phyloP scores from a whole-genome alignment of 2,113 vertebrate genomes.

The Nesogale talazaci region DNA sequence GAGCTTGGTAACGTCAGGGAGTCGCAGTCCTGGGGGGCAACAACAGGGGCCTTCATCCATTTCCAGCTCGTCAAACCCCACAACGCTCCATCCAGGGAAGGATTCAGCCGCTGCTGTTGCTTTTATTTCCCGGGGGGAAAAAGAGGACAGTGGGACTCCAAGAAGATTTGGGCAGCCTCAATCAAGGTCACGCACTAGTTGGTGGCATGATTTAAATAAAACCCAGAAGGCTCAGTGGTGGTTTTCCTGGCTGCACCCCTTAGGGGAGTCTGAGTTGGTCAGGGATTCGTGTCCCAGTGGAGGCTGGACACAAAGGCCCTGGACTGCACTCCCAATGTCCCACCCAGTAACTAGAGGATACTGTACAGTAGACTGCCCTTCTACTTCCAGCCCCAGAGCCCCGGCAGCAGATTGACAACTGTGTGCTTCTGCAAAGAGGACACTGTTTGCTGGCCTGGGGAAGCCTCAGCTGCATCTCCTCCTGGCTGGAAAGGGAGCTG shows the following conservation, averaged over 20 bases:
- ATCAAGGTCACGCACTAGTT: conserved; percentile 66
- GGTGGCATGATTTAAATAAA: conserved; percentile 21
- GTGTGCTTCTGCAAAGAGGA: conserved; percentile 32
- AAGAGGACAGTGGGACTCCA: conserved; percentile 50
- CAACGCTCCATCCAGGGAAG: neutral
- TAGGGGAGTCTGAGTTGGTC: rapidly evolving
- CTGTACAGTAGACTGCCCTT: conserved; percentile 36
- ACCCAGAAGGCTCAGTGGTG: neutral
- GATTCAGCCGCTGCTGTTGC: conserved; percentile 7
- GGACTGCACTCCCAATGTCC: conserved; percentile 33
- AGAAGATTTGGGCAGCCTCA: conserved; percentile 52
- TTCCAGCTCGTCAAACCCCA: conserved; percentile 4
- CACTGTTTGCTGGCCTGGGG: neutral
- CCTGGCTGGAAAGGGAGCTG: neutral
- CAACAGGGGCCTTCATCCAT: rapidly evolving
- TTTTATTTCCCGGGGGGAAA: conserved; percentile 43
- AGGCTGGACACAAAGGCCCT: neutral
- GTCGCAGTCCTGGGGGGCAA: neutral
- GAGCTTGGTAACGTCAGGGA: neutral
- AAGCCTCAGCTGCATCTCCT: conserved; percentile 9
- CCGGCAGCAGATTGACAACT: neutral
- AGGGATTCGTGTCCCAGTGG: neutral
- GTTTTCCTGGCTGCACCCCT: rapidly evolving
- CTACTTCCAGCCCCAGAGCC: conserved; percentile 27
- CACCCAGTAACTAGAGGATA: conserved; percentile 45